Evolutionary conservation across 2,797 vertebrate species (phyloP).

Genomic region (Gila robusta): DNA sequence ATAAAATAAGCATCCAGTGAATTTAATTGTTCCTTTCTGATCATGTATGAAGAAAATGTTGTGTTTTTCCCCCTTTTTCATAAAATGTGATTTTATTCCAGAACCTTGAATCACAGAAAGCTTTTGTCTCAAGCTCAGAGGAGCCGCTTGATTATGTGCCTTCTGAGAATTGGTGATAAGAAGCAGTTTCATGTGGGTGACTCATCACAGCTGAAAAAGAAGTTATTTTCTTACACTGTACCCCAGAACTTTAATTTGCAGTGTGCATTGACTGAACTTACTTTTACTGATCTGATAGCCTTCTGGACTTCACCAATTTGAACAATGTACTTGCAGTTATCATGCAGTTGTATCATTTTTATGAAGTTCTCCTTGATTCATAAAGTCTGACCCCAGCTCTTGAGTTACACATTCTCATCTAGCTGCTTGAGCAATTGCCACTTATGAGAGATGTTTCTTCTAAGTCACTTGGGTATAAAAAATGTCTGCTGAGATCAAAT

Average conservation of each 20-base stretch:
- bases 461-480: conserved; percentile 23
- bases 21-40: background rate
- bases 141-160: conserved; percentile 50
- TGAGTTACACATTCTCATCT: background rate
- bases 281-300: background rate
- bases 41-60: background rate
- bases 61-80: conserved; percentile 3
- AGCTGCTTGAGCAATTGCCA: background rate
- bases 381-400: conserved; percentile 20
- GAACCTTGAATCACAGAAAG: conserved; percentile 13
- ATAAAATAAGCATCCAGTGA: background rate
- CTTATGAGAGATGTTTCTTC: conserved; percentile 24
- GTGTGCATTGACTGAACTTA: background rate
- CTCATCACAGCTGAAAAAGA: conserved; percentile 37
- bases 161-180: conserved; percentile 59
- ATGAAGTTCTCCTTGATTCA: conserved; percentile 7
- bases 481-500: conserved; percentile 31
- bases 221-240: conserved; percentile 21
- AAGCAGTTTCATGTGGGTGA: conserved; percentile 56
- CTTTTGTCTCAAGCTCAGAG: conserved; percentile 49
- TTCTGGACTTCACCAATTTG: background rate
- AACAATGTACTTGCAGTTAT: background rate
- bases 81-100: conserved; percentile 27
- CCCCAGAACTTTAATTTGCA: conserved; percentile 20
- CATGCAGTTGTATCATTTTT: background rate